A percentile compares a stretch with the other conserved stretches of the same genome.
phyloP scores from a whole-genome alignment of 2,888 invertebrate genomes.

The Doris montereyensis region DNA sequence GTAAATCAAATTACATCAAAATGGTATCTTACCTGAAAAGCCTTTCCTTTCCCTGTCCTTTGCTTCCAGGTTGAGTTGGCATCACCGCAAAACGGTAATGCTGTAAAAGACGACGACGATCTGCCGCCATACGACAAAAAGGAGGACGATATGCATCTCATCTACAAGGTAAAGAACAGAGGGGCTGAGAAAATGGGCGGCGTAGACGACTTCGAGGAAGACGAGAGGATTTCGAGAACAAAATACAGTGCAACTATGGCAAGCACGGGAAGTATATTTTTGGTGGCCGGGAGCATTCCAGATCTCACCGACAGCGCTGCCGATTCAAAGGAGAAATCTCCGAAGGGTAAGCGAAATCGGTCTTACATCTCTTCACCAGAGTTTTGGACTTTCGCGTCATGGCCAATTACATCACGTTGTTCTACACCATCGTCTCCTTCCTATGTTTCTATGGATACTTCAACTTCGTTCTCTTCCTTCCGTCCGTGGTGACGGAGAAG shows the following conservation, averaged over 20 bases:
- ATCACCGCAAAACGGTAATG: no score
- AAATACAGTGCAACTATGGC: neutral
- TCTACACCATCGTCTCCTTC: slow-evolving; percentile 54
- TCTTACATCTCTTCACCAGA: slow-evolving; percentile 25
- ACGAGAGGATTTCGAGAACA: neutral
- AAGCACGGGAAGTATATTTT: slow-evolving; percentile 52
- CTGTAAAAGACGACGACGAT: no score
- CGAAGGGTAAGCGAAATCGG: slow-evolving; percentile 23
- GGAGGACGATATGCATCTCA: no score
- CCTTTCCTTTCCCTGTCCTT: no score
- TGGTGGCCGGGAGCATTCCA: slow-evolving; percentile 45
- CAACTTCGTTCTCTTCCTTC: slow-evolving; percentile 62
- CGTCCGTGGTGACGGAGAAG: slow-evolving; percentile 46
- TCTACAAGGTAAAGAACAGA: no score
- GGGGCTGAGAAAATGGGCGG: neutral
- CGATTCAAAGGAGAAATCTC: neutral
- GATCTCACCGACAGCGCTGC: slow-evolving; percentile 23
- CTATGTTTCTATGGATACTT: slow-evolving; percentile 62
- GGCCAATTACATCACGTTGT: slow-evolving; percentile 51
- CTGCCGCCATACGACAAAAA: no score
- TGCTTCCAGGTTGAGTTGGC: no score
- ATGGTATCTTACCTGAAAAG: no score
- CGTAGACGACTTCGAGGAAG: neutral
- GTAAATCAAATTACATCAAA: no score
- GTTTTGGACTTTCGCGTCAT: slow-evolving; percentile 57